Evolutionary conservation across 2,113 vertebrate species (phyloP).

Genomic region (Plestiodon gilberti): DNA sequence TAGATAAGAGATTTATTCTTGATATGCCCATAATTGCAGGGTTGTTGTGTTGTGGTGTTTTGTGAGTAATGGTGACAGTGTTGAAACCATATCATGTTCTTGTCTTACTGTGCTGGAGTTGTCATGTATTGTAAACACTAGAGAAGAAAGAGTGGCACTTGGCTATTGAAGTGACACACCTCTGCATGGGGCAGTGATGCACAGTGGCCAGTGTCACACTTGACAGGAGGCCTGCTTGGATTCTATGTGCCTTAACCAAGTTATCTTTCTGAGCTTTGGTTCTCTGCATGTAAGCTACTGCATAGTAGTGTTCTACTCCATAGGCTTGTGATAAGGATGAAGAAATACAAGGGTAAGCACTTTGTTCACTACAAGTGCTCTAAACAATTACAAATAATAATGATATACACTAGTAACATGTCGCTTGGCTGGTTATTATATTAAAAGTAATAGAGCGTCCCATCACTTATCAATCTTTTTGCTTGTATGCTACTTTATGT

Average conservation of each 20-base stretch:
- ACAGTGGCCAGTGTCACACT: not conserved
- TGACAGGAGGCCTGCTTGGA: not conserved
- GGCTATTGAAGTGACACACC: too few species aligned
- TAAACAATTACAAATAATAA: not conserved
- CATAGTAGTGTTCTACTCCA: too few species aligned
- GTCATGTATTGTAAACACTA: too few species aligned
- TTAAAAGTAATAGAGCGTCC: not conserved
- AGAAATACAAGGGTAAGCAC: too few species aligned
- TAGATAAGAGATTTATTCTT: not conserved
- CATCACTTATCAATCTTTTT: not conserved
- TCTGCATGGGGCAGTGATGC: not conserved
- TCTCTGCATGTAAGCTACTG: too few species aligned
- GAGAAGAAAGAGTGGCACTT: not conserved
- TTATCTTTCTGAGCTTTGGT: not conserved
- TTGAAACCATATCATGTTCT: not conserved
- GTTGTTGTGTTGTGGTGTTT: too few species aligned
- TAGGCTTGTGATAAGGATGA: too few species aligned
- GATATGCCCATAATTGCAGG: not conserved
- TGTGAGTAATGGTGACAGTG: too few species aligned
- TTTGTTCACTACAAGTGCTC: not conserved
- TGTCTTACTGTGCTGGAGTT: not conserved
- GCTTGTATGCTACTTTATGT: not conserved
- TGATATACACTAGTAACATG: not conserved
- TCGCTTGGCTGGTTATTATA: not conserved
- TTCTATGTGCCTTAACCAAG: not conserved